Evolutionary conservation across 2,888 invertebrate genomes (phyloP).

Genomic region (Arge pagana): DNA sequence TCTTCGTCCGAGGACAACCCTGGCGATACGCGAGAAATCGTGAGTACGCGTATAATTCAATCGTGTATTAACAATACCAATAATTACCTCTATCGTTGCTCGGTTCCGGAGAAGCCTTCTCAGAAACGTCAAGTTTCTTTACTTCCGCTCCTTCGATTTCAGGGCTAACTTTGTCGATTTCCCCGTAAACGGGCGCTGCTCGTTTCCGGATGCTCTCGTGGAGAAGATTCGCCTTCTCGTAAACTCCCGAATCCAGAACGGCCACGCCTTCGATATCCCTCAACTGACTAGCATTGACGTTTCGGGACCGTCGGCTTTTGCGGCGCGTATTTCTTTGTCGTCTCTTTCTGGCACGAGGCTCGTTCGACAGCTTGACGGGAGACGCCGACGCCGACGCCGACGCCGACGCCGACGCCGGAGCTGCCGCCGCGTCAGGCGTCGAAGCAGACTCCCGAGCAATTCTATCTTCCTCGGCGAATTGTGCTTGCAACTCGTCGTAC

Average conservation of each 20-base stretch:
- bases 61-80: no score
- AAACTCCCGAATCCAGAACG: conserved; percentile 7
- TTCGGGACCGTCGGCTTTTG: conserved; percentile 1
- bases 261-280: conserved; percentile 14
- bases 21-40: no score
- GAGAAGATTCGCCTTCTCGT: neutral
- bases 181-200: conserved; percentile 17
- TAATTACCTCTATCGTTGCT: neutral
- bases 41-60: no score
- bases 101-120: neutral
- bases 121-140: conserved; percentile 14
- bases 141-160: neutral
- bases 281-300: conserved; percentile 4
- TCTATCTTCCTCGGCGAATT: conserved; percentile 31
- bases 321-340: neutral
- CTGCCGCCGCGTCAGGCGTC: conserved; percentile 6
- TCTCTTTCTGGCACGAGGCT: neutral
- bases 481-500: conserved; percentile 38
- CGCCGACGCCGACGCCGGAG: neutral
- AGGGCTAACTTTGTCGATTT: neutral
- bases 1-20: conserved; percentile 26
- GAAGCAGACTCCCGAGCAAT: conserved; percentile 25
- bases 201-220: conserved; percentile 22
- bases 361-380: conserved; percentile 2
- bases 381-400: neutral